Evolutionary conservation across 2,797 vertebrate genomes (phyloP).

Genomic region (Microctenopoma lineatum): DNA sequence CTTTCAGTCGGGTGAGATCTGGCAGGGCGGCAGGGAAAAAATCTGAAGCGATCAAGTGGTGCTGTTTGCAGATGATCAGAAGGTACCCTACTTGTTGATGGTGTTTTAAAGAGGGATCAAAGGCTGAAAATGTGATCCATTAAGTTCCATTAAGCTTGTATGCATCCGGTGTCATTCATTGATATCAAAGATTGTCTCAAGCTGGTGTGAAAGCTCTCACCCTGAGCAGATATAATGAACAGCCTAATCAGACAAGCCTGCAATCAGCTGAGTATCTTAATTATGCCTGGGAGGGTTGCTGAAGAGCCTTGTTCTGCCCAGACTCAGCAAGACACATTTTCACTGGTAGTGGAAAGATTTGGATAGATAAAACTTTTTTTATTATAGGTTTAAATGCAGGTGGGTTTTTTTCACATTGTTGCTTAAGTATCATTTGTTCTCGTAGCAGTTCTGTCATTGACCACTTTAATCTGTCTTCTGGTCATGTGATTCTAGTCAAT

Average conservation of each 20-base stretch:
- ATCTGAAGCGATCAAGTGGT: conserved; percentile 5
- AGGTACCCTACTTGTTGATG: conserved; percentile 38
- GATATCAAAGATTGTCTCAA: conserved; percentile 44
- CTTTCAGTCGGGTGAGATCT: conserved; percentile 52
- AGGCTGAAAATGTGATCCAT: conserved; percentile 36
- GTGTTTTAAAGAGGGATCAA: conserved; percentile 49
- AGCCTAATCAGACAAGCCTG: conserved; percentile 57
- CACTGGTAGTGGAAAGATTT: conserved; percentile 13
- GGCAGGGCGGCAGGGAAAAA: conserved; percentile 22
- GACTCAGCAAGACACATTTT: conserved; percentile 40
- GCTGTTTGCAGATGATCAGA: conserved; percentile 28
- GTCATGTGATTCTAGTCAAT: background rate
- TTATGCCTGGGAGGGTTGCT: conserved; percentile 48
- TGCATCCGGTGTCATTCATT: conserved; percentile 25
- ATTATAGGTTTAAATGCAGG: conserved; percentile 11
- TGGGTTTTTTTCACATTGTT: background rate
- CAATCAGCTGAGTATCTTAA: conserved; percentile 67
- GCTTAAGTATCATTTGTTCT: background rate
- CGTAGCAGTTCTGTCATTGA: background rate
- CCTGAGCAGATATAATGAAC: conserved; percentile 52
- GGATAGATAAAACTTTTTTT: conserved; percentile 22
- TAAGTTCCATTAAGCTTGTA: conserved; percentile 60
- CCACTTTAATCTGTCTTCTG: no score
- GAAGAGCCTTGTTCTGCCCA: conserved; percentile 32
- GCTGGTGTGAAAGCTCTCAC: conserved; percentile 53